Evolutionary conservation across 2,888 invertebrate genomes (phyloP).

Genomic region (Tinea trinotella): DNA sequence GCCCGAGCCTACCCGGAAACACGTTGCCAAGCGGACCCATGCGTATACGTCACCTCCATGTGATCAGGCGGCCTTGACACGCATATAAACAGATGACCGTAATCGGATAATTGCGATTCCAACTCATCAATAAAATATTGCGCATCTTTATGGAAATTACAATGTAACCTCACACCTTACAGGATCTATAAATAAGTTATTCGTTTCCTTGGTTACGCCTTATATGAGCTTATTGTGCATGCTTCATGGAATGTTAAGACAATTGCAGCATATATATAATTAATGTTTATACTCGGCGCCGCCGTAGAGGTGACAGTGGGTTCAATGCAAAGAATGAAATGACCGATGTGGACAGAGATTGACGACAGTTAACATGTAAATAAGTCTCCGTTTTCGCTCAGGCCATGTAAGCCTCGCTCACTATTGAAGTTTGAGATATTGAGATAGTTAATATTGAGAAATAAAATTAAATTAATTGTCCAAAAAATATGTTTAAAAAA

Average conservation of each 20-base stretch:
- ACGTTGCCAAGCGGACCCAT: conserved; percentile 30
- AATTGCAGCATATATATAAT: too few species aligned
- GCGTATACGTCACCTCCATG: conserved; percentile 25
- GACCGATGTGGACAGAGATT: too few species aligned
- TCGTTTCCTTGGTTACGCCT: neutral
- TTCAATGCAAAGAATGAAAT: too few species aligned
- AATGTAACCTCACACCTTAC: neutral
- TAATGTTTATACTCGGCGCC: too few species aligned
- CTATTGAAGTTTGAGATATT: too few species aligned
- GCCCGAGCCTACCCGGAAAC: conserved; percentile 44
- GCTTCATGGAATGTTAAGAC: neutral
- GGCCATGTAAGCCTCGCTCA: too few species aligned
- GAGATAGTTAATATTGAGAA: too few species aligned
- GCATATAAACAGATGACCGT: conserved; percentile 39
- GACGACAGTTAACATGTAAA: too few species aligned
- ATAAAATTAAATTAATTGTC: too few species aligned
- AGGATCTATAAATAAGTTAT: neutral
- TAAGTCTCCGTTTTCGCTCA: too few species aligned
- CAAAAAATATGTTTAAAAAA: too few species aligned
- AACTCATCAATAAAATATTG: conserved; percentile 40
- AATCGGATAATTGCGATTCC: conserved; percentile 42
- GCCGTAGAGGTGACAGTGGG: too few species aligned
- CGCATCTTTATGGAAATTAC: conserved; percentile 4
- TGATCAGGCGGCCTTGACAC: conserved; percentile 45
- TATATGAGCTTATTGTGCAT: neutral